Conservation (phyloP, 1,140 invertebrate genomes). For the Thaumetopoea pityocampa region DNA sequence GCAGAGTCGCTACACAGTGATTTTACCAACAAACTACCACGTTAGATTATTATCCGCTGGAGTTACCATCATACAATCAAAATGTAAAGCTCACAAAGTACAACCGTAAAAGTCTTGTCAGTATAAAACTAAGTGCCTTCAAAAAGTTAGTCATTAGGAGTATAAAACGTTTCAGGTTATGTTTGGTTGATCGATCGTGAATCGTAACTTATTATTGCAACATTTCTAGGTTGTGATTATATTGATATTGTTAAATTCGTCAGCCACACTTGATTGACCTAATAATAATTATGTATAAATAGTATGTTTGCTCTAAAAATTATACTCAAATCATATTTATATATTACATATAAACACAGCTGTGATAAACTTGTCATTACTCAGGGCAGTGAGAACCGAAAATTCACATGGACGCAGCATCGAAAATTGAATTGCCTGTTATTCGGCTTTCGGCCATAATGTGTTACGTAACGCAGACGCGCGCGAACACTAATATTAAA, state of each 20-base stretch:
- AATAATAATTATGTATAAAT: constrained; percentile 1
- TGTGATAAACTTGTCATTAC: constrained; percentile 12
- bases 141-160: constrained; percentile 70
- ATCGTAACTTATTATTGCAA: constrained; percentile 42
- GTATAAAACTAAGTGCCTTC: constrained; percentile 69
- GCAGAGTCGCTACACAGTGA: constrained; percentile 15
- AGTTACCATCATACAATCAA: constrained; percentile 74
- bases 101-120: constrained; percentile 65
- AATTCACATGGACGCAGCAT: no score
- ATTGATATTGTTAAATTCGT: constrained; percentile 4
- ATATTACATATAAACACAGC: constrained; percentile 9
- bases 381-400: background rate
- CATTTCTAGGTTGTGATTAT: constrained; percentile 57
- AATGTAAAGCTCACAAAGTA: constrained; percentile 67
- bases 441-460: no score
- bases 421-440: no score
- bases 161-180: constrained; percentile 53
- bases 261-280: constrained; percentile 1
- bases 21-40: constrained; percentile 23
- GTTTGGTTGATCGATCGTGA: constrained; percentile 32
- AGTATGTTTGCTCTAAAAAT: constrained; percentile 5
- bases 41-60: constrained; percentile 47
- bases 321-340: constrained; percentile 13
- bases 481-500: no score
- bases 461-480: no score